Evolutionary conservation across 2,113 vertebrate species (phyloP).

Genomic region (Seriola rivoliana): DNA sequence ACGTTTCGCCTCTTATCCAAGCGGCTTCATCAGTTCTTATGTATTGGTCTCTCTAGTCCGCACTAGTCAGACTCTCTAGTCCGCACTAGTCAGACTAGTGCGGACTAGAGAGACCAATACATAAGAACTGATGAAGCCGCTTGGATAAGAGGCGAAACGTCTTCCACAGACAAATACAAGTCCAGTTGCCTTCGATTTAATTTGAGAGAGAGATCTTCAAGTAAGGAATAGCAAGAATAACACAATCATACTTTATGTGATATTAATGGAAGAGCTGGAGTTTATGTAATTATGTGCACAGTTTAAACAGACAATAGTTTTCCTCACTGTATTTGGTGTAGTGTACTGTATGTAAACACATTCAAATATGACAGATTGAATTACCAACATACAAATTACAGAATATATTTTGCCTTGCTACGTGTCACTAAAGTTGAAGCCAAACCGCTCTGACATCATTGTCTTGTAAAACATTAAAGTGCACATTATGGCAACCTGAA

Average conservation of each 20-base stretch:
- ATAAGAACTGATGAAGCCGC: too few relatives aligned
- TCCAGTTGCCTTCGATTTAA: too few relatives aligned
- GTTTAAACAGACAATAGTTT: neutral
- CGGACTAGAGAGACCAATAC: too few relatives aligned
- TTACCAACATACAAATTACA: neutral
- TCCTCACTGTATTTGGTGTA: neutral
- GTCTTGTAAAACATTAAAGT: conserved; percentile 5
- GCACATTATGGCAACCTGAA: conserved; percentile 3
- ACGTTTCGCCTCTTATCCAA: too few relatives aligned
- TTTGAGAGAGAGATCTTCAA: too few relatives aligned
- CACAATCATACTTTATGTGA: neutral
- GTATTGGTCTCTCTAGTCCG: too few relatives aligned
- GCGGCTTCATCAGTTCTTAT: too few relatives aligned
- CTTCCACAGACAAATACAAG: too few relatives aligned
- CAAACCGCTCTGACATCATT: neutral
- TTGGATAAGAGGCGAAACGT: too few relatives aligned
- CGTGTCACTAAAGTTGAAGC: neutral
- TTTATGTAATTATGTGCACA: neutral
- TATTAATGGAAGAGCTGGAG: neutral
- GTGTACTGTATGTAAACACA: neutral
- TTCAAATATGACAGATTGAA: neutral
- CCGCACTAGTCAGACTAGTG: too few relatives aligned
- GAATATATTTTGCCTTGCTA: neutral
- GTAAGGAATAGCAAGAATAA: neutral
- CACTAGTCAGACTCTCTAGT: too few relatives aligned